These are phyloP conservation scores for Polyodon spathula DNA, from an alignment of 2,113 vertebrate genomes.

Conservation along the genomic window DNA sequence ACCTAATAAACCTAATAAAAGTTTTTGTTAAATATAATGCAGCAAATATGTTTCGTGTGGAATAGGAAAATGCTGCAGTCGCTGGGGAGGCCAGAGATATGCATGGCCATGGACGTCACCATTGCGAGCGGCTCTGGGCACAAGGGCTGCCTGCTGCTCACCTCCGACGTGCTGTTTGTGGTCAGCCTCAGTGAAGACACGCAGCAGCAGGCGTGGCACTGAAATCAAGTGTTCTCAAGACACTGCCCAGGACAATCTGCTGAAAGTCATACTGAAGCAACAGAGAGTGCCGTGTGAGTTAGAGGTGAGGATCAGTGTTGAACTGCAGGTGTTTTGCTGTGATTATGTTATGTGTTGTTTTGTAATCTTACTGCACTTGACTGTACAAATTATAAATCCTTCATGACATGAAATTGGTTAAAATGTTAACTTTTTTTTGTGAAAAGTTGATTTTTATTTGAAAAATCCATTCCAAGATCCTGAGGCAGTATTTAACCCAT, in stretches of 20 bases:
- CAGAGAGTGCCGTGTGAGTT: slow-evolving; percentile 58
- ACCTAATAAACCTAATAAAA: no score
- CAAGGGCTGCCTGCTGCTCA: slow-evolving; percentile 85
- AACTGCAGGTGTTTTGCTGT: no score
- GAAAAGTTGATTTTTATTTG: no score
- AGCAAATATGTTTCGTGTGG: neutral
- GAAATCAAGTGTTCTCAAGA: slow-evolving; percentile 80
- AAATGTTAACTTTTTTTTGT: no score
- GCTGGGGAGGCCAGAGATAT: slow-evolving; percentile 81
- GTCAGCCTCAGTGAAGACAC: slow-evolving; percentile 93
- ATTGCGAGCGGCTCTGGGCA: slow-evolving; percentile 88
- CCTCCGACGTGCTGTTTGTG: slow-evolving; percentile 88
- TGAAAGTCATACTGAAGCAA: slow-evolving; percentile 81
- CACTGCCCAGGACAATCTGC: slow-evolving; percentile 49
- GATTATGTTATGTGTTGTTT: no score
- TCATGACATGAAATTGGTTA: no score
- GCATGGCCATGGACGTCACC: slow-evolving; percentile 85
- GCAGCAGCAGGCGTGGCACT: slow-evolving; percentile 88
- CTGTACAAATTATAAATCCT: no score
- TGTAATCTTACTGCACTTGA: no score
- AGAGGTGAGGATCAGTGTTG: slow-evolving; percentile 41
- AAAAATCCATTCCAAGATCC: no score
- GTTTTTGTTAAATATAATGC: no score
- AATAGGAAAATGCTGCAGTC: slow-evolving; percentile 97
- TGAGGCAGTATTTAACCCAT: no score